Evolutionary conservation across 2,888 invertebrate species (phyloP).

Genomic region (Iselma pallidipennis): DNA sequence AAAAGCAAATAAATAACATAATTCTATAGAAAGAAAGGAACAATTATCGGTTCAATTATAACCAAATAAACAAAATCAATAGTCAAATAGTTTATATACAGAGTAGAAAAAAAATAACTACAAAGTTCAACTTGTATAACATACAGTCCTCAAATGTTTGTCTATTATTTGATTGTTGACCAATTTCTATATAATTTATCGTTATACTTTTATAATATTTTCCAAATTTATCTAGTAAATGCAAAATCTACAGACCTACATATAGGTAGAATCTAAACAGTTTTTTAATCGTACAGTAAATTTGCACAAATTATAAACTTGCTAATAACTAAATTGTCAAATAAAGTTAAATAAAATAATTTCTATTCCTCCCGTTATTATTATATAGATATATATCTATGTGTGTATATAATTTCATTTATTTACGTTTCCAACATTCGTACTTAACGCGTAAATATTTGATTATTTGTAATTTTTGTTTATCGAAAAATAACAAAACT

Average conservation of each 20-base stretch:
- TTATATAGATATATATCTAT: background rate
- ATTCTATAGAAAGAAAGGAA: slow-evolving; percentile 4
- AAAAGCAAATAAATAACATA: slow-evolving; percentile 19
- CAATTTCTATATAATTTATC: slow-evolving; percentile 34
- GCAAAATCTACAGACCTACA: slow-evolving; percentile 15
- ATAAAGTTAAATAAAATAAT: background rate
- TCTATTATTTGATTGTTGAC: slow-evolving; percentile 43
- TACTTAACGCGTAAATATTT: slow-evolving; percentile 40
- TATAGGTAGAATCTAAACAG: too few species aligned
- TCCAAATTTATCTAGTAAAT: background rate
- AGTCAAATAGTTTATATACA: slow-evolving; percentile 23
- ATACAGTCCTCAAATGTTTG: slow-evolving; percentile 38
- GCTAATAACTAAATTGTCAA: background rate
- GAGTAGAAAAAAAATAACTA: slow-evolving; percentile 35
- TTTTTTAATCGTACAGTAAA: slow-evolving; percentile 48
- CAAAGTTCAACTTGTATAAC: slow-evolving; percentile 36
- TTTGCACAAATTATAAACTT: slow-evolving; percentile 42
- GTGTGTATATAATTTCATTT: background rate
- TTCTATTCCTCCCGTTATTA: background rate
- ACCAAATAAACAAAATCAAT: slow-evolving; percentile 42
- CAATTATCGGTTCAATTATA: slow-evolving; percentile 39
- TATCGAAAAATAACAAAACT: slow-evolving; percentile 24
- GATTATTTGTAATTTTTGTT: slow-evolving; percentile 32
- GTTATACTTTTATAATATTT: background rate
- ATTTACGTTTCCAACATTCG: background rate